These are phyloP conservation scores for Toxostoma redivivum DNA, from an alignment of 2,113 vertebrate species.

Conservation along the genomic window DNA sequence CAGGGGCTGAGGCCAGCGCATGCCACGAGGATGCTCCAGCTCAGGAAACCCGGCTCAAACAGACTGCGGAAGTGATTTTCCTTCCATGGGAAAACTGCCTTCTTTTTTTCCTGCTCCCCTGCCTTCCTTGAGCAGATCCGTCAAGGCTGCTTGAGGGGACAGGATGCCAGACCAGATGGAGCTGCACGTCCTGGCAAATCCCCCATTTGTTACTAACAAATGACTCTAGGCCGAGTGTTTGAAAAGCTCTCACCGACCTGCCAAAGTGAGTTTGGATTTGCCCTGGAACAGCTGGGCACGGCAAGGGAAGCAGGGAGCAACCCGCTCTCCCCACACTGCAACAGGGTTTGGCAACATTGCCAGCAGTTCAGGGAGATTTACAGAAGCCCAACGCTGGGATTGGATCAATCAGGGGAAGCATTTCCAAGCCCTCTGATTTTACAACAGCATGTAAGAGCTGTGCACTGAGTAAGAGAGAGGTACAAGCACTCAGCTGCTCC, in stretches of 20 bases:
- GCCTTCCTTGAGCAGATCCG: background rate
- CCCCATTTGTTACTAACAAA: slow-evolving; percentile 56
- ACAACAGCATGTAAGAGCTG: background rate
- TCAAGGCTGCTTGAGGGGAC: slow-evolving; percentile 22
- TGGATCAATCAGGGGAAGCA: background rate
- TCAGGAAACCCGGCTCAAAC: background rate
- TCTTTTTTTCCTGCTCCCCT: background rate
- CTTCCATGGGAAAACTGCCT: slow-evolving; percentile 1
- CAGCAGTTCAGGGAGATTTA: background rate
- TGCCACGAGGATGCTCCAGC: background rate
- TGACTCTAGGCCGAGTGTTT: slow-evolving; percentile 29
- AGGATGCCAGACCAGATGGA: slow-evolving; percentile 62
- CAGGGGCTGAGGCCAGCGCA: background rate
- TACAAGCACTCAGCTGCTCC: background rate
- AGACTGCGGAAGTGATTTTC: background rate
- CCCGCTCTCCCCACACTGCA: background rate
- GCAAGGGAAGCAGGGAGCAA: background rate
- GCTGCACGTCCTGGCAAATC: slow-evolving; percentile 45
- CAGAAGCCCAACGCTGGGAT: background rate
- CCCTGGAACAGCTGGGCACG: slow-evolving; percentile 29
- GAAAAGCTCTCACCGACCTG: slow-evolving; percentile 46
- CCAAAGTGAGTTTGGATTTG: slow-evolving; percentile 41
- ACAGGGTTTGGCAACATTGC: background rate
- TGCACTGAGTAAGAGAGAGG: background rate
- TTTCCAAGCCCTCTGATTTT: slow-evolving; percentile 16